Evolutionary conservation across 1,140 invertebrate species (phyloP).

Genomic region (Drosophila lacteicornis): DNA sequence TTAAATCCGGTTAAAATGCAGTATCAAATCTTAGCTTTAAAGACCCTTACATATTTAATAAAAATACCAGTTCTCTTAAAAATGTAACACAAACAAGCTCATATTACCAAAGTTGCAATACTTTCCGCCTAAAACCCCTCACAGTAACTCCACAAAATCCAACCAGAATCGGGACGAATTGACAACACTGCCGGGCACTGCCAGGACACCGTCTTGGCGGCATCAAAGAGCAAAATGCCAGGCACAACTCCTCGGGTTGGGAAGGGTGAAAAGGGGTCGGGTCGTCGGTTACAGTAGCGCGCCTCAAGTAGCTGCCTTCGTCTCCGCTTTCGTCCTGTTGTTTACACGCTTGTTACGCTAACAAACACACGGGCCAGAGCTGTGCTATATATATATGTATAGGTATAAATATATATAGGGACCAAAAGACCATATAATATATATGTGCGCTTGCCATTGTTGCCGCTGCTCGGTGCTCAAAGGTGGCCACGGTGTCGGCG

Average conservation of each 20-base stretch:
- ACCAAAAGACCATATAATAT: constrained; percentile 22
- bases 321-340: constrained; percentile 43
- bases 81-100: background rate
- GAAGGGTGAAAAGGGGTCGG: constrained; percentile 38
- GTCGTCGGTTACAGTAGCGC: constrained; percentile 64
- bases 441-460: constrained; percentile 53
- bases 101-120: constrained; percentile 6
- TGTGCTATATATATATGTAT: constrained; percentile 44
- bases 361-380: constrained; percentile 44
- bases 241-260: constrained; percentile 19
- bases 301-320: constrained; percentile 74
- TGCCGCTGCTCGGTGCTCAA: constrained; percentile 44
- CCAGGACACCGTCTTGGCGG: constrained; percentile 7
- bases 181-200: constrained; percentile 5
- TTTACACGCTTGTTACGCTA: constrained; percentile 80
- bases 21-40: background rate
- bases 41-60: background rate
- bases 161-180: constrained; percentile 2
- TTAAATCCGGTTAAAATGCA: no score
- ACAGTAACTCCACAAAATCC: background rate
- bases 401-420: constrained; percentile 18
- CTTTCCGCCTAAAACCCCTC: background rate
- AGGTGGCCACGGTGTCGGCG: constrained; percentile 72
- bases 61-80: no score
- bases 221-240: constrained; percentile 52